A percentile compares a stretch with the other conserved stretches of the same genome.
phyloP scores from a whole-genome alignment of 2,888 invertebrate genomes.

The Xylota sylvarum region DNA sequence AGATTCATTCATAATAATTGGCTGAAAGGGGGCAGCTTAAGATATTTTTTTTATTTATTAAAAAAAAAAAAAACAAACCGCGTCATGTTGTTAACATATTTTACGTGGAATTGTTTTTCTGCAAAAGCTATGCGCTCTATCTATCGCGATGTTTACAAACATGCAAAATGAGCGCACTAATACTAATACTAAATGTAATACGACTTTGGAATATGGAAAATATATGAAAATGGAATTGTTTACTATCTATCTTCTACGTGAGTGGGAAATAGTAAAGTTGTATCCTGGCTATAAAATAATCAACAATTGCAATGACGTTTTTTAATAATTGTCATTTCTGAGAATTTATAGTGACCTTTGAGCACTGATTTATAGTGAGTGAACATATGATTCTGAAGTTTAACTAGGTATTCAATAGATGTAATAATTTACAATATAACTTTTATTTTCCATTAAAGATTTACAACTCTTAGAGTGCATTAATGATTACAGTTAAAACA shows the following conservation, averaged over 20 bases:
- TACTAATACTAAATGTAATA: neutral
- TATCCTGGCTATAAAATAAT: slow-evolving; percentile 15
- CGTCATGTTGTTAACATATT: slow-evolving; percentile 9
- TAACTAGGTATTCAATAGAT: too few species aligned
- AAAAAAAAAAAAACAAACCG: neutral
- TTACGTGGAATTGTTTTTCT: neutral
- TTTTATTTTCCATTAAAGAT: neutral
- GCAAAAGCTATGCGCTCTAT: neutral
- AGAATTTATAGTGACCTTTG: slow-evolving; percentile 1
- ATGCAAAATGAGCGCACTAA: neutral
- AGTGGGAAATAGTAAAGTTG: neutral
- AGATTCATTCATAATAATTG: slow-evolving; percentile 35
- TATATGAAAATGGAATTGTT: slow-evolving; percentile 26
- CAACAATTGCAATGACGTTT: slow-evolving; percentile 29
- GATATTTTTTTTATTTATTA: neutral
- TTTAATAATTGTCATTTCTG: slow-evolving; percentile 32
- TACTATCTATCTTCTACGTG: neutral
- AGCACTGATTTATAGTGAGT: too few species aligned
- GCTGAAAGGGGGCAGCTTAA: too few species aligned
- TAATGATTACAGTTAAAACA: too few species aligned
- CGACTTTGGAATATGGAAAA: neutral
- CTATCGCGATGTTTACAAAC: neutral
- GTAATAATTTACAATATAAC: neutral
- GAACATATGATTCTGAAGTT: too few species aligned
- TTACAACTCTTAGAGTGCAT: neutral